Percentiles rank a stretch among this genome's conserved stretches.
Evolutionary conservation across 1,140 invertebrate genomes (phyloP).

Genomic region (Idris sp.): DNA sequence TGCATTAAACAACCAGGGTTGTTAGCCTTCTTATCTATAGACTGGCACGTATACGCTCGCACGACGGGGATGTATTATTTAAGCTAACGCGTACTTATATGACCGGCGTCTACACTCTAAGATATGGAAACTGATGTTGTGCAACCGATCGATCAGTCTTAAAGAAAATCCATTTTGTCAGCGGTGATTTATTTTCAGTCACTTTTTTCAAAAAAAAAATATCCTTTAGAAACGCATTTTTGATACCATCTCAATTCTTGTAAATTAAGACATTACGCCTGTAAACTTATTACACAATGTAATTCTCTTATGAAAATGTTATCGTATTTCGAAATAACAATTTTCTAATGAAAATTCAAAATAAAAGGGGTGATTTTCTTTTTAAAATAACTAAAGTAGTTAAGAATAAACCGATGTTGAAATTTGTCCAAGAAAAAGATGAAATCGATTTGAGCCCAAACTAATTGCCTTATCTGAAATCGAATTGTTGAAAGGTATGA

Average conservation of each 20-base stretch:
- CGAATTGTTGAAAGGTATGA: slow-evolving; percentile 18
- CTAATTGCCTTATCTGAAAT: slow-evolving; percentile 10
- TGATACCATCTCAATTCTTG: too few species aligned
- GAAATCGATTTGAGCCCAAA: not conserved
- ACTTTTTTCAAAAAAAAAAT: slow-evolving; percentile 4
- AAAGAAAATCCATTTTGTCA: slow-evolving; percentile 22
- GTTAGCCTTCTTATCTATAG: slow-evolving; percentile 76
- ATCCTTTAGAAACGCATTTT: too few species aligned
- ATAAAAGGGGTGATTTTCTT: too few species aligned
- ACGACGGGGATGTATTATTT: slow-evolving; percentile 68
- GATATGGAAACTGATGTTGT: slow-evolving; percentile 53
- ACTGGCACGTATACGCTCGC: slow-evolving; percentile 44
- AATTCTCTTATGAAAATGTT: too few species aligned
- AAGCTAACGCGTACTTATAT: slow-evolving; percentile 60
- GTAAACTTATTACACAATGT: too few species aligned
- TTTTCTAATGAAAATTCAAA: too few species aligned
- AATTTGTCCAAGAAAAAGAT: too few species aligned
- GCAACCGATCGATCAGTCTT: slow-evolving; percentile 44
- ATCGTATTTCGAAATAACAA: too few species aligned
- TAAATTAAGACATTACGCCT: not conserved
- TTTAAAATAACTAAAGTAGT: too few species aligned
- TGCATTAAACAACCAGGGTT: slow-evolving; percentile 76
- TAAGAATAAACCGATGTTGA: too few species aligned
- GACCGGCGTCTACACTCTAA: slow-evolving; percentile 20
- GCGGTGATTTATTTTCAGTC: slow-evolving; percentile 18